phyloP scores from a whole-genome alignment of 2,113 vertebrate genomes.

The Oceanodroma tethys region DNA sequence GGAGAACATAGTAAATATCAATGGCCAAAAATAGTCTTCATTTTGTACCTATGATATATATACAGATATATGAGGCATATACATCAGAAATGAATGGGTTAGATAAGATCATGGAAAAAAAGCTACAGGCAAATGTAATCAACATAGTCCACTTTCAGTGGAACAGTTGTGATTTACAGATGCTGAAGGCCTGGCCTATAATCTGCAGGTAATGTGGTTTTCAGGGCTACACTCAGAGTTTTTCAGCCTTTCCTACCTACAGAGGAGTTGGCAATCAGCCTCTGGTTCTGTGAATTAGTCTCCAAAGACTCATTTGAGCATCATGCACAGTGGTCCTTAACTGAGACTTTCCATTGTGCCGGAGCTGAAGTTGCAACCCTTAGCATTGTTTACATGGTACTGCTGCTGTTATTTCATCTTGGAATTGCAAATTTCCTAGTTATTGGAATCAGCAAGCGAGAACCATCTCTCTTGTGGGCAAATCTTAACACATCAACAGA shows the following conservation, averaged over 20 bases:
- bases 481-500: not conserved
- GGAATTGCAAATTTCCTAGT: not conserved
- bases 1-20: not conserved
- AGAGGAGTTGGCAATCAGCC: not conserved
- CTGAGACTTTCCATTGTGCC: not conserved
- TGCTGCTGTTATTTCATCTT: not conserved
- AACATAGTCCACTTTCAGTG: not conserved
- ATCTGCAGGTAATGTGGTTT: not conserved
- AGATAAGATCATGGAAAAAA: not conserved
- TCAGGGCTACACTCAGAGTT: not conserved
- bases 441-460: not conserved
- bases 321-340: not conserved
- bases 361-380: not conserved
- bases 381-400: not conserved
- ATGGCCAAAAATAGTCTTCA: not conserved
- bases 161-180: not conserved
- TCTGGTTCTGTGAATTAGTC: not conserved
- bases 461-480: not conserved
- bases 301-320: not conserved
- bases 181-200: not conserved
- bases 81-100: not conserved
- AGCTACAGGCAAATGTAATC: not conserved
- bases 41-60: not conserved
- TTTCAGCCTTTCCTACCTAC: not conserved
- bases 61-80: not conserved